Conservation (phyloP, 2,113 vertebrate genomes). For the Myrmophylax atrothorax region DNA sequence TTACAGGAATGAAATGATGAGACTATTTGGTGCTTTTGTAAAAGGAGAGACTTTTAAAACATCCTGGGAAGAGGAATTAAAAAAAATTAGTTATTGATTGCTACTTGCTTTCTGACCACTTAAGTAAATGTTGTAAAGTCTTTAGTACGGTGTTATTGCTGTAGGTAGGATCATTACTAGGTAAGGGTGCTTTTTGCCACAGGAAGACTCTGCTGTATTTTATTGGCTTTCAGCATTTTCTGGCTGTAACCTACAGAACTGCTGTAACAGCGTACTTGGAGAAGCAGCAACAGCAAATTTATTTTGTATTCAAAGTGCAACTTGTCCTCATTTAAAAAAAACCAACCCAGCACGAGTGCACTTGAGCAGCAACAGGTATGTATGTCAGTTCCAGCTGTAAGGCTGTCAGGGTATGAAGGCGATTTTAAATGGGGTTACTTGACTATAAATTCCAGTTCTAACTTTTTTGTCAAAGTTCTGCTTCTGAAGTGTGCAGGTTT, state of each 20-base stretch:
- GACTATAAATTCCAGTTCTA: neutral
- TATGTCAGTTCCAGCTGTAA: neutral
- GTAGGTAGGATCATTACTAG: neutral
- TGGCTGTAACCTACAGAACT: neutral
- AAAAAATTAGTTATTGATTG: neutral
- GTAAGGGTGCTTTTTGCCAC: neutral
- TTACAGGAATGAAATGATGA: neutral
- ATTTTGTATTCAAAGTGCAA: neutral
- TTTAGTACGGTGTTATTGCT: neutral
- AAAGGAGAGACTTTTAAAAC: neutral
- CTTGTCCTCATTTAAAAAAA: neutral
- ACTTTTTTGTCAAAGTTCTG: neutral
- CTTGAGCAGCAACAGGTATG: neutral
- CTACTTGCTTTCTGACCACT: neutral
- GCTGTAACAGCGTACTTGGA: neutral
- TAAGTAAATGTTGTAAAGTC: neutral
- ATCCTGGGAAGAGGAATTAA: neutral
- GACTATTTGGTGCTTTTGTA: neutral
- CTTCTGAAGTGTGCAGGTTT: neutral
- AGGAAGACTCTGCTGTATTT: neutral
- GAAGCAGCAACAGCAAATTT: neutral
- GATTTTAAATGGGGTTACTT: neutral
- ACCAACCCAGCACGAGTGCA: neutral
- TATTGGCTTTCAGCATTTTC: constrained; percentile 20
- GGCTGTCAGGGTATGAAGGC: neutral